These are phyloP conservation scores for Maniola jurtina DNA, from an alignment of 1,140 invertebrate genomes.

Conservation along the genomic window DNA sequence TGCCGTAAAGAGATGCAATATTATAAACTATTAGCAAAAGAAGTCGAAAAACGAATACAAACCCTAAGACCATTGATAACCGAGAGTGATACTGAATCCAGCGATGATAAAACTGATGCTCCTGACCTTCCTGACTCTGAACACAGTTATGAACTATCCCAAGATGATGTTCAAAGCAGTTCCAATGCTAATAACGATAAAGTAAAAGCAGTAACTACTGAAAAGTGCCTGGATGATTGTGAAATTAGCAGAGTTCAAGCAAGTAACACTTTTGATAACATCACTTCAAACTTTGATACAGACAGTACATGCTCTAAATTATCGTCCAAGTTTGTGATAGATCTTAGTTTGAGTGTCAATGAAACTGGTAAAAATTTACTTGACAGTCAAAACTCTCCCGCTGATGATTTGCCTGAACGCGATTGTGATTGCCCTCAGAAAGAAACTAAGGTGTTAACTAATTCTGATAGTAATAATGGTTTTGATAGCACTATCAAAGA, in stretches of 20 bases:
- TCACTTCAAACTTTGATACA: constrained; percentile 37
- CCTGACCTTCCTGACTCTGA: constrained; percentile 62
- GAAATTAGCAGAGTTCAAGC: constrained; percentile 15
- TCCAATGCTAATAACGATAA: constrained; percentile 31
- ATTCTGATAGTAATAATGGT: constrained; percentile 20
- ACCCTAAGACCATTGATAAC: constrained; percentile 49
- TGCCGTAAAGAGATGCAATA: constrained; percentile 82
- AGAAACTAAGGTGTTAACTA: constrained; percentile 33
- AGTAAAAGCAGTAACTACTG: constrained; percentile 14
- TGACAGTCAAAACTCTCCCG: constrained; percentile 34
- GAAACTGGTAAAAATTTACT: constrained; percentile 41
- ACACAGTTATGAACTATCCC: constrained; percentile 41
- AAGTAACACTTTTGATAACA: constrained; percentile 36
- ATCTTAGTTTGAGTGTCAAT: constrained; percentile 58
- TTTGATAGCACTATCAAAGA: constrained; percentile 27
- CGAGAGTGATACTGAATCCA: constrained; percentile 52
- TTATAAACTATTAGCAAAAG: constrained; percentile 81
- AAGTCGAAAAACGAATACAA: constrained; percentile 77
- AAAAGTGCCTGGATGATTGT: constrained; percentile 28
- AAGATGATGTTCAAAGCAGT: constrained; percentile 33
- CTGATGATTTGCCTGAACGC: constrained; percentile 56
- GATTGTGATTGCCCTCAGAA: constrained; percentile 47
- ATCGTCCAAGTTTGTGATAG: constrained; percentile 56
- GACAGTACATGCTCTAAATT: constrained; percentile 39
- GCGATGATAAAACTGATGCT: constrained; percentile 60